phyloP scores from a whole-genome alignment of 2,888 invertebrate genomes.

The Dasysyrphus tricinctus region DNA sequence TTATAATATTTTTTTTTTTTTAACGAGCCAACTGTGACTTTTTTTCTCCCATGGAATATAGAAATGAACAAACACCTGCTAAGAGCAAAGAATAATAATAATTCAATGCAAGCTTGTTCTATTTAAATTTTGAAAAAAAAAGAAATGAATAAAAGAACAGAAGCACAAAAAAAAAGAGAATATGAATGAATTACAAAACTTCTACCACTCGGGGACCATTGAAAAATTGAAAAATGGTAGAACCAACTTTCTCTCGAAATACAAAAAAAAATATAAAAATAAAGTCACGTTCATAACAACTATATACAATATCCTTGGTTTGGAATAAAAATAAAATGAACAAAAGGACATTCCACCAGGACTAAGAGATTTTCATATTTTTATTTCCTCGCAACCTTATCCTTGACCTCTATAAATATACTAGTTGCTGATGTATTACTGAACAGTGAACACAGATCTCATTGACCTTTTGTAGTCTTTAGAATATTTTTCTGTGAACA shows the following conservation, averaged over 20 bases:
- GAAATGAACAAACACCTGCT: slow-evolving; percentile 14
- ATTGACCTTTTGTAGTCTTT: slow-evolving; percentile 36
- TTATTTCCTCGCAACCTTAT: slow-evolving; percentile 23
- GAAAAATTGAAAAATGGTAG: slow-evolving; percentile 26
- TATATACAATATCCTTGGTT: slow-evolving; percentile 23
- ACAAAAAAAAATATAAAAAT: slow-evolving; percentile 9
- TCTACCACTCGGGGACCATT: slow-evolving; percentile 29
- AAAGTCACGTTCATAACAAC: slow-evolving; percentile 43
- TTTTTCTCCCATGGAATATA: background rate
- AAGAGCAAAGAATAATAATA: slow-evolving; percentile 38
- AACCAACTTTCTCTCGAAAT: slow-evolving; percentile 24
- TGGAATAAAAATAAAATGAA: slow-evolving; percentile 6
- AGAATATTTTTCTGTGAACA: slow-evolving; percentile 30
- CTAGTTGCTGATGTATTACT: slow-evolving; percentile 35
- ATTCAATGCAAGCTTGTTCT: slow-evolving; percentile 42
- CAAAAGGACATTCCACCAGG: slow-evolving; percentile 36
- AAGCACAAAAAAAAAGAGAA: slow-evolving; percentile 10
- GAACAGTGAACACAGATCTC: slow-evolving; percentile 1
- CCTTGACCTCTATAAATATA: slow-evolving; percentile 43
- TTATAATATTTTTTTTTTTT: background rate
- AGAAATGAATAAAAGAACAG: background rate
- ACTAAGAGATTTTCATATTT: slow-evolving; percentile 9
- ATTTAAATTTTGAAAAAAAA: slow-evolving; percentile 26
- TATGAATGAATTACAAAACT: slow-evolving; percentile 44
- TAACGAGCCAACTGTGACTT: slow-evolving; percentile 30